phyloP scores from a whole-genome alignment of 1,140 invertebrate species.

The Aradophagus sp. region DNA sequence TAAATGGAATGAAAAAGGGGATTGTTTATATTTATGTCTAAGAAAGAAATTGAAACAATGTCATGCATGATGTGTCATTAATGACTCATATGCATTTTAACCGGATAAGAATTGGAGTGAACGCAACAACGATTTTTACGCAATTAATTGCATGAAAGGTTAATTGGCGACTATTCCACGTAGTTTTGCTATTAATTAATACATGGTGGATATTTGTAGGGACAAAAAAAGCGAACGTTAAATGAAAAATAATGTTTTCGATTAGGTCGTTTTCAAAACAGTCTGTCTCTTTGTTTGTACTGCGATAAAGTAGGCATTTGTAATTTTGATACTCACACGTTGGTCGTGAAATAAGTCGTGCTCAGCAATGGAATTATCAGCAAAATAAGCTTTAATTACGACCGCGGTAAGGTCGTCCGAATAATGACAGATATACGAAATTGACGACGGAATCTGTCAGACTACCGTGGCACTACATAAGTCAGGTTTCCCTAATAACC shows the following conservation, averaged over 20 bases:
- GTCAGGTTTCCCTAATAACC: too few species aligned
- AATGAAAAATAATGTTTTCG: background rate
- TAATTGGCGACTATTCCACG: slow-evolving; percentile 14
- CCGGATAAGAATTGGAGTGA: slow-evolving; percentile 16
- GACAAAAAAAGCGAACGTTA: background rate
- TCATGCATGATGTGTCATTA: slow-evolving; percentile 49
- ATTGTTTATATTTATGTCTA: too few species aligned
- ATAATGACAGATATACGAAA: slow-evolving; percentile 3
- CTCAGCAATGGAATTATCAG: too few species aligned
- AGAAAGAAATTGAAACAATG: slow-evolving; percentile 28
- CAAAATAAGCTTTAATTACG: slow-evolving; percentile 1
- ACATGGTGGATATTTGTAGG: background rate
- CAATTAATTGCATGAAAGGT: slow-evolving; percentile 5
- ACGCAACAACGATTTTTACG: slow-evolving; percentile 12
- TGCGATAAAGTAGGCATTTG: too few species aligned
- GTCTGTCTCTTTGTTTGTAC: too few species aligned
- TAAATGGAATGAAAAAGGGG: slow-evolving; percentile 17
- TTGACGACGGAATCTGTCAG: slow-evolving; percentile 6
- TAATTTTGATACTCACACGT: too few species aligned
- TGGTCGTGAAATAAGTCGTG: too few species aligned
- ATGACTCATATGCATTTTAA: slow-evolving; percentile 46
- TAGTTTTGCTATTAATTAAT: slow-evolving; percentile 1
- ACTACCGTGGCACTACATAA: slow-evolving; percentile 21
- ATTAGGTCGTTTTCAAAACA: too few species aligned
- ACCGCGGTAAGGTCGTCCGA: background rate